Base-by-base conservation (phyloP, 2,888 invertebrate genomes). In the Caradrina clavipalpis region DNA sequence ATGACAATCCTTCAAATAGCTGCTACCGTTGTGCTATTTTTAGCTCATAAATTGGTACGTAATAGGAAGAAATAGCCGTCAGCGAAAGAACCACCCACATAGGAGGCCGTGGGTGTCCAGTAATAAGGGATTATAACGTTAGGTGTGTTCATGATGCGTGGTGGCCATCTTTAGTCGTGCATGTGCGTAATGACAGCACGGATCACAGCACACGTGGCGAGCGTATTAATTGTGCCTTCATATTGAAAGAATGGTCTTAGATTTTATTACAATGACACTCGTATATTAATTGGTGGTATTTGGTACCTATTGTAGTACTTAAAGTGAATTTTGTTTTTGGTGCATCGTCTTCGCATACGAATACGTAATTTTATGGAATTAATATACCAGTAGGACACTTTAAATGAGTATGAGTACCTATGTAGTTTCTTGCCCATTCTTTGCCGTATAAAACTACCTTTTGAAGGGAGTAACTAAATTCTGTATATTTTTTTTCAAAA, bases 1-100 rank as follows among this genome's bases (percentile, higher is more conserved):
- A 45, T 15, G 3, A 11, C 8, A 4, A 21, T n/a, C 3, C 45
- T 39, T 13, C 19, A 55, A 55, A 26, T 22, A 35, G 47, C 47
- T n/a, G 1, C 17, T 13, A 42, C 17, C 1, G 19, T 7, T 42
- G 42, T 21, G 39, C 31, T 68, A 57, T 53, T n/a, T 69, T 61
- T 75, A 49, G 19, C 11, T 57, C 10, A 35, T 42, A 49, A 73
- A 75, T 69, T 73, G 56, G 47, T 51, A 11, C 0, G 15, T 4
- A 31, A 69, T 49, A 53, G 19, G 11, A 6, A 21, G 13, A 17
- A 39, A 13, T n/a, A n/a, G 54, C 22, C 15, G 17, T 60, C 21
- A 39, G 39, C 15, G 4, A 45, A 73, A 53, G 58, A 57, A 22
- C 69, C 76, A 69, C 69, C 76, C 60, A 53, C 61, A n/a, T 19